Evolutionary conservation across 2,113 vertebrate species (phyloP).

Genomic region (Xenopus laevis): DNA sequence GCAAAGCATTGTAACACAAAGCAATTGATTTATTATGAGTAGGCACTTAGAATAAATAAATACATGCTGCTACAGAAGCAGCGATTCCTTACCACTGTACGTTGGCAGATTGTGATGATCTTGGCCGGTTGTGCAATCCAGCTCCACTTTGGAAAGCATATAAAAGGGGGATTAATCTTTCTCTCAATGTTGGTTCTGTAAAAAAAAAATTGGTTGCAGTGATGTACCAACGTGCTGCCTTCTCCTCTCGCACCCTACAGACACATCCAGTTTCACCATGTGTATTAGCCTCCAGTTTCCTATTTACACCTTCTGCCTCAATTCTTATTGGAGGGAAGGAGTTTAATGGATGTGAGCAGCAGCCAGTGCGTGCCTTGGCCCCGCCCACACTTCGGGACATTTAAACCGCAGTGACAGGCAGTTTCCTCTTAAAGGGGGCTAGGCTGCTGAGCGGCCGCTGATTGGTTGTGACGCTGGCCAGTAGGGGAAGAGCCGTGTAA

Average conservation of each 20-base stretch:
- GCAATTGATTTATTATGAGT: too few species aligned
- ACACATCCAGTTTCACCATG: conserved; percentile 30
- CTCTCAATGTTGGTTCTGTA: too few species aligned
- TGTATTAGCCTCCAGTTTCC: conserved; percentile 34
- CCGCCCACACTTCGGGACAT: conserved; percentile 10
- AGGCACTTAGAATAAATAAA: too few species aligned
- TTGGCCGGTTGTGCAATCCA: conserved; percentile 33
- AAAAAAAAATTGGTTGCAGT: too few species aligned
- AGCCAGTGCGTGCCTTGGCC: conserved; percentile 9
- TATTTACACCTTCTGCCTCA: conserved; percentile 35
- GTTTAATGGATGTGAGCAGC: conserved; percentile 20
- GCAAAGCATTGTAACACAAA: too few species aligned
- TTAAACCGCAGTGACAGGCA: conserved; percentile 1
- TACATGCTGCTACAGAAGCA: too few species aligned
- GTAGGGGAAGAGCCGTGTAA: too few species aligned
- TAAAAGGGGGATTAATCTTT: not conserved
- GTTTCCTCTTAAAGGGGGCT: not conserved
- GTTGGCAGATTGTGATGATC: conserved; percentile 18
- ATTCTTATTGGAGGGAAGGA: conserved; percentile 36
- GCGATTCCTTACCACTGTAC: conserved; percentile 34
- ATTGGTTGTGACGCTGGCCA: conserved; percentile 10
- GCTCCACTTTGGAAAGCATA: conserved; percentile 24
- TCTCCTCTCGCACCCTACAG: not conserved
- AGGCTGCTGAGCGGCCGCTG: not conserved
- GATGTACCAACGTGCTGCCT: conserved; percentile 8